Base-by-base conservation (phyloP, 2,797 vertebrate species). In the Alectoris magna region DNA sequence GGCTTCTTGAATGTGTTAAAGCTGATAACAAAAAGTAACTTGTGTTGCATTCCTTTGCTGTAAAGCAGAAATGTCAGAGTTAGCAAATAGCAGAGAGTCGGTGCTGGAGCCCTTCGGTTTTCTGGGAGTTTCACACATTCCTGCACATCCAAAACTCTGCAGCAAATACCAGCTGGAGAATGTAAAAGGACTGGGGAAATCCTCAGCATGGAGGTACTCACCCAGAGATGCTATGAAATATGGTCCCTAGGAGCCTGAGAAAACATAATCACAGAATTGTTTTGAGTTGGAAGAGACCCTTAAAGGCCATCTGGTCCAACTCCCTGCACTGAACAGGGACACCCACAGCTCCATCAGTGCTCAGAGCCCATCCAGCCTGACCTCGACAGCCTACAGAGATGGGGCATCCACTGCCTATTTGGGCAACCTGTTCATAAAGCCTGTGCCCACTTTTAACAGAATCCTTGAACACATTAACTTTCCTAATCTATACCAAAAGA, bases 381-480 rank as follows among this genome's bases (percentile, higher is more conserved):
- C 29, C 16, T 31, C 18, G 16, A 10, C 27, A 11, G 53, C 10
- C 51, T 55, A 6, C 53, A 55, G 53, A 23, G 46, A 13, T 12
- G 22, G 51, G 53, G 29, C 27, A 55, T 16, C 29, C 51, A 31
- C 10, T 16, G 6, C 16, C 10, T 18, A 6, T 55, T 9, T 53
- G 51, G 26, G 51, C 53, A 53, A 55, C 53, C 53, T 55, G 53
- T 31, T 55, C 16, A 1, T 11, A 14, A n/a, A 63, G 75, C 2
- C 2, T 26, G 4, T 19, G 26, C 34, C 38, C 55, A 22, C 51
- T 68, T 80, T 56, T 56, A 48, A 63, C 15, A 49, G 53, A 24
- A 59, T 8, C 1, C 0, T 49, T 31, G 46, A 49, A 43, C 0
- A 0, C 7, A 1, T 3, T 8, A 11, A 39, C 0, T 14, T 0